Percentiles rank a stretch among this genome's conserved stretches.
phyloP scores from a whole-genome alignment of 1,140 invertebrate genomes.

The Hyles vespertilio region DNA sequence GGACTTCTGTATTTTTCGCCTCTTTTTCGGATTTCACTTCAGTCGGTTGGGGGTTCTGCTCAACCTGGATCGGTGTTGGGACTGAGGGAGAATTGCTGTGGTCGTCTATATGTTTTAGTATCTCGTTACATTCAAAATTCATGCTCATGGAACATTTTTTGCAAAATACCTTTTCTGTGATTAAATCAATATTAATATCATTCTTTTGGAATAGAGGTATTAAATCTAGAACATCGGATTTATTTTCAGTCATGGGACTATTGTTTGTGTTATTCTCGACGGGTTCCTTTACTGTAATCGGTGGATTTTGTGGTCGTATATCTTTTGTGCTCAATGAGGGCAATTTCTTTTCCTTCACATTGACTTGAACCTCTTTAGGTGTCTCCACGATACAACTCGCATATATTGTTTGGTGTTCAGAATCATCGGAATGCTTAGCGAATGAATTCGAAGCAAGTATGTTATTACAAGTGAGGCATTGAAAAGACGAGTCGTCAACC shows the following conservation, averaged over 20 bases:
- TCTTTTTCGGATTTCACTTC: too few species aligned
- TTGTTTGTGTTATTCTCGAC: constrained; percentile 1
- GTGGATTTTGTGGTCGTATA: too few species aligned
- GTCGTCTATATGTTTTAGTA: constrained; percentile 19
- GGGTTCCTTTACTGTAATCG: neutral
- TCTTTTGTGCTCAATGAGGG: too few species aligned
- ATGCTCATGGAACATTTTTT: constrained; percentile 22
- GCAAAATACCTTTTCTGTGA: constrained; percentile 21
- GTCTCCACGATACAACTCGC: constrained; percentile 4
- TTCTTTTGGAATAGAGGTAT: constrained; percentile 19
- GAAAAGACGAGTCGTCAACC: constrained; percentile 27
- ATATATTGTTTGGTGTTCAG: constrained; percentile 17
- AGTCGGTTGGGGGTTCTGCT: too few species aligned
- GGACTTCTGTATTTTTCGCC: too few species aligned
- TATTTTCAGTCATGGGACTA: neutral
- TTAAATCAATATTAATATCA: constrained; percentile 21
- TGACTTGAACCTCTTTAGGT: neutral
- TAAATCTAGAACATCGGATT: constrained; percentile 14
- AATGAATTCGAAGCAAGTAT: constrained; percentile 15
- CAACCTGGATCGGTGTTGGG: too few species aligned
- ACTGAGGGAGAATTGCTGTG: constrained; percentile 6
- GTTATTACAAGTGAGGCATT: constrained; percentile 39
- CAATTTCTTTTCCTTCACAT: too few species aligned
- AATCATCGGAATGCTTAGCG: constrained; percentile 15
- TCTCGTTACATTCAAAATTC: constrained; percentile 11